Evolutionary conservation across 2,113 vertebrate species (phyloP).

Genomic region (Blennius ocellaris): DNA sequence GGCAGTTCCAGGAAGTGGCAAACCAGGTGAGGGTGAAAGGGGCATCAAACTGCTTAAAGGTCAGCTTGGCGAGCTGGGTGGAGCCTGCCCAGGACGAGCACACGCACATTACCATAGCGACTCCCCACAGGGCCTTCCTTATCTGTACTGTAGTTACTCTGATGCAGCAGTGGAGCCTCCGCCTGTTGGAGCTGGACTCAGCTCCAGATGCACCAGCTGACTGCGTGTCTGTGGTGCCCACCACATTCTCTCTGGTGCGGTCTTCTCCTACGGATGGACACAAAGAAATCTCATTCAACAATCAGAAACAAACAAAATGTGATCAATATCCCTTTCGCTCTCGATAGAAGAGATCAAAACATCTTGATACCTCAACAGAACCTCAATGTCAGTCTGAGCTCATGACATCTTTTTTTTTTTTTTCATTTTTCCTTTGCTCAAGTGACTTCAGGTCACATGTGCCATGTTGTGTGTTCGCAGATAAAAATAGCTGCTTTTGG

Average conservation of each 20-base stretch:
- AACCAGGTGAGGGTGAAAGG: constrained; percentile 98
- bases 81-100: constrained; percentile 94
- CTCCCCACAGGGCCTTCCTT: constrained; percentile 90
- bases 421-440: neutral
- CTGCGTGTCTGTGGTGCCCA: constrained; percentile 86
- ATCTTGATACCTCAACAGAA: neutral
- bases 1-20: constrained; percentile 95
- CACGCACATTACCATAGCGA: constrained; percentile 91
- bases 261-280: constrained; percentile 88
- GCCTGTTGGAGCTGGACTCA: constrained; percentile 77
- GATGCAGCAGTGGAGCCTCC: constrained; percentile 83
- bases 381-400: neutral
- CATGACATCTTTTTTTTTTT: no score
- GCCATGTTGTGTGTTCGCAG: constrained; percentile 5
- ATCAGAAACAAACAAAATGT: neutral
- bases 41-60: constrained; percentile 91
- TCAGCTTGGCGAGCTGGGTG: constrained; percentile 94
- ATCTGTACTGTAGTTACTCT: constrained; percentile 84
- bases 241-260: constrained; percentile 86
- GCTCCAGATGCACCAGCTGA: constrained; percentile 75
- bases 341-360: neutral
- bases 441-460: constrained; percentile 28
- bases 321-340: neutral
- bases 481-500: constrained; percentile 63
- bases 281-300: neutral